Percentiles rank a stretch among this genome's conserved stretches.
Conservation (phyloP, 1,140 invertebrate species). For the Orussus abietinus region DNA sequence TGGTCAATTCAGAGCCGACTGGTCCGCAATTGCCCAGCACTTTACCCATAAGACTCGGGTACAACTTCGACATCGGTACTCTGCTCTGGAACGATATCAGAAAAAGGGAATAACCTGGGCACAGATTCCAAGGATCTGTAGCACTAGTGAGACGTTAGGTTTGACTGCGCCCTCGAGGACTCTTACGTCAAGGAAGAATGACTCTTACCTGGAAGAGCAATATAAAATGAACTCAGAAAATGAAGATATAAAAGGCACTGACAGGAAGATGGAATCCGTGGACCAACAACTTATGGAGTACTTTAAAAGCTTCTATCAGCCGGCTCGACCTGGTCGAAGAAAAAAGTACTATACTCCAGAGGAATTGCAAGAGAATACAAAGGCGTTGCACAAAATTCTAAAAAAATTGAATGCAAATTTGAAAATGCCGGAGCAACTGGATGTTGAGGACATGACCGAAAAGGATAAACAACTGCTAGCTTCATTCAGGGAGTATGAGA, state of each 20-base stretch:
- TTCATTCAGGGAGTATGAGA: constrained; percentile 22
- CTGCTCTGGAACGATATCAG: constrained; percentile 35
- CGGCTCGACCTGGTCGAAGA: no score
- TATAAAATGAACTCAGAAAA: no score
- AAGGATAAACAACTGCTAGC: constrained; percentile 31
- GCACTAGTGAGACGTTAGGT: no score
- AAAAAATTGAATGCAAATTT: constrained; percentile 29
- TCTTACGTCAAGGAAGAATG: no score
- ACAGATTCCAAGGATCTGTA: constrained; percentile 26
- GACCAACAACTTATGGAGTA: not conserved
- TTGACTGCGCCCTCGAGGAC: no score
- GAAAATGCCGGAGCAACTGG: constrained; percentile 20
- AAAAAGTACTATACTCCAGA: constrained; percentile 12
- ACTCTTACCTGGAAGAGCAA: no score
- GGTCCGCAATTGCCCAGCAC: constrained; percentile 45
- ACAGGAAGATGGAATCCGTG: no score
- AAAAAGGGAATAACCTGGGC: constrained; percentile 21
- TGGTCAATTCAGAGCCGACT: constrained; percentile 40
- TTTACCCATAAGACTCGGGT: constrained; percentile 49
- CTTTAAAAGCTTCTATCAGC: constrained; percentile 1
- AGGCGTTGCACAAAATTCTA: constrained; percentile 30
- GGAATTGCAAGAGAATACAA: constrained; percentile 16
- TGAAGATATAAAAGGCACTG: no score
- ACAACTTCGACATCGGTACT: constrained; percentile 50
- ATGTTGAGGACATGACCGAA: constrained; percentile 19